Evolutionary conservation across 2,113 vertebrate species (phyloP).

Genomic region (Saccopteryx bilineata): DNA sequence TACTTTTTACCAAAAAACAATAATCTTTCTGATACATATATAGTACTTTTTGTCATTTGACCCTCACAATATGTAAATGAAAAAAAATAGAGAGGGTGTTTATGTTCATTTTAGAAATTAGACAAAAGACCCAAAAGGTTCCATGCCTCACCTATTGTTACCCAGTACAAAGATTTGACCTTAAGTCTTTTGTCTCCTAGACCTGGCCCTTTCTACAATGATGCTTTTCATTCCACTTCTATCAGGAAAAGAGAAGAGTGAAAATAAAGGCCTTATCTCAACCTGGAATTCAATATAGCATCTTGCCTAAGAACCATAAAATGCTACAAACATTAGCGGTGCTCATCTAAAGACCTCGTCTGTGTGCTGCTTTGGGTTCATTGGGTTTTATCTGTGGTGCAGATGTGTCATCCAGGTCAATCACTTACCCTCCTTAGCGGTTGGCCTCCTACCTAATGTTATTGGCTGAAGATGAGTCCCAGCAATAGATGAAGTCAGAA

Average conservation of each 20-base stretch:
- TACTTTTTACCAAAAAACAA: background rate
- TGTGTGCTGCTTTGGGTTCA: slow-evolving; percentile 13
- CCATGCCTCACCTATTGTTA: background rate
- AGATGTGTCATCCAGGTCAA: background rate
- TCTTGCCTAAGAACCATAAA: slow-evolving; percentile 33
- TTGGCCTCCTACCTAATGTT: slow-evolving; percentile 64
- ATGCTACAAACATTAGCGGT: slow-evolving; percentile 37
- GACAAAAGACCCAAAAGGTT: background rate
- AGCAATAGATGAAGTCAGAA: slow-evolving; percentile 68
- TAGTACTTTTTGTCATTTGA: background rate
- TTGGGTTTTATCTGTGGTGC: slow-evolving; percentile 71
- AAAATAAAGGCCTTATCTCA: background rate
- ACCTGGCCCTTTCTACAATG: background rate
- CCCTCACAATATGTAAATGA: background rate
- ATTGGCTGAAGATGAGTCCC: background rate
- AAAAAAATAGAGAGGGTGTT: background rate
- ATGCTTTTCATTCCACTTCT: background rate
- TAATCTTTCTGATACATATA: background rate
- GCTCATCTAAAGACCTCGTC: background rate
- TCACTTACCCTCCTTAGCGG: slow-evolving; percentile 51
- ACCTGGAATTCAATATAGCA: slow-evolving; percentile 25
- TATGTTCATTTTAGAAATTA: slow-evolving; percentile 32
- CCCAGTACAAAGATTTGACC: background rate
- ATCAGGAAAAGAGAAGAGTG: slow-evolving; percentile 10
- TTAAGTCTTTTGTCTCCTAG: background rate